A percentile compares a stretch with the other conserved stretches of the same genome.
These are phyloP conservation scores for Bilobella aurantiaca DNA, from an alignment of 1,140 invertebrate species.

Conservation along the genomic window DNA sequence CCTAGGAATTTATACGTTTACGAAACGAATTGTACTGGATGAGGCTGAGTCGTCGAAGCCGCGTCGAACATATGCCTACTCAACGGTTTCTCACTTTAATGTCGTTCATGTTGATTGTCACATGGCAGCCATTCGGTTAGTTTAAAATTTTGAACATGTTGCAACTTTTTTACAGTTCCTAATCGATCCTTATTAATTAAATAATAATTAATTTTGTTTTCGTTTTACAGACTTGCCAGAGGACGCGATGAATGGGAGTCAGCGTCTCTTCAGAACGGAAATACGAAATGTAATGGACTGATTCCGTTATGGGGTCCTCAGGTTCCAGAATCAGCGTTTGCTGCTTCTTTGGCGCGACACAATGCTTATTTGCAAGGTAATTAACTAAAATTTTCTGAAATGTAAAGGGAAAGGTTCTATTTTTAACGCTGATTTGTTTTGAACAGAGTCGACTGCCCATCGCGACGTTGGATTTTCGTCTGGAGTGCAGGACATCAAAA, in stretches of 20 bases:
- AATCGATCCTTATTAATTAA: too few relatives aligned
- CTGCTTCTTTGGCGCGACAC: constrained; percentile 80
- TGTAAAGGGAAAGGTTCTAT: too few relatives aligned
- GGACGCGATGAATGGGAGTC: constrained; percentile 93
- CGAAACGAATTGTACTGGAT: constrained; percentile 88
- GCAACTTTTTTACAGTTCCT: neutral
- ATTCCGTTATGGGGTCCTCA: constrained; percentile 92
- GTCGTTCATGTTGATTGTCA: constrained; percentile 97
- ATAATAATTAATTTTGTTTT: too few relatives aligned
- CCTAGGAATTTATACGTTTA: constrained; percentile 92
- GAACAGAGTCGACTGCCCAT: constrained; percentile 26
- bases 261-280: constrained; percentile 92
- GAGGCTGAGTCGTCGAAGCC: constrained; percentile 73
- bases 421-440: neutral
- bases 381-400: neutral
- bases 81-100: constrained; percentile 95
- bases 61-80: constrained; percentile 61
- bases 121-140: constrained; percentile 77
- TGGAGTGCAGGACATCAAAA: constrained; percentile 87
- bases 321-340: constrained; percentile 88
- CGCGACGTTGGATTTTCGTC: constrained; percentile 76
- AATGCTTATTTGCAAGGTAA: constrained; percentile 63
- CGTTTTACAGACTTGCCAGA: constrained; percentile 48
- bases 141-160: neutral
- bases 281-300: constrained; percentile 92